Percentiles rank a stretch among this genome's conserved stretches.
Evolutionary conservation across 2,113 vertebrate genomes (phyloP).

Genomic region (Rhynchopsitta pachyrhyncha): DNA sequence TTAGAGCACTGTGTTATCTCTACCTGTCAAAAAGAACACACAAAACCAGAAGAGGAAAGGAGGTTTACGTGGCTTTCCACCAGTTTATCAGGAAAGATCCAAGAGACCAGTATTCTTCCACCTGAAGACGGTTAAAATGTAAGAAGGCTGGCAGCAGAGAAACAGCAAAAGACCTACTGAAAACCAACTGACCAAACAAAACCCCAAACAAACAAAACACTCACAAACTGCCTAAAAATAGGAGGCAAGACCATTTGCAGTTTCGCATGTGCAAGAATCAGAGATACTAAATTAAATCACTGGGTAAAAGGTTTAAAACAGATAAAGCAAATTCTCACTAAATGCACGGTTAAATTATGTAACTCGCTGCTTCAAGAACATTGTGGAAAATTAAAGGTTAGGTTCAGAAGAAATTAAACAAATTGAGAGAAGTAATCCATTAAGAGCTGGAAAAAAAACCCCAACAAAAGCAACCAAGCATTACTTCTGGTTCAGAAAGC

Average conservation of each 20-base stretch:
- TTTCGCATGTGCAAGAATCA: background rate
- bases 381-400: background rate
- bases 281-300: background rate
- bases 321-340: background rate
- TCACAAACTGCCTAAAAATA: background rate
- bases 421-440: background rate
- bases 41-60: background rate
- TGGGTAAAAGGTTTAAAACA: background rate
- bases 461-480: background rate
- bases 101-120: background rate
- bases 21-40: background rate
- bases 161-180: background rate
- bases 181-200: background rate
- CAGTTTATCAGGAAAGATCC: background rate
- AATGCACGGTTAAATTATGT: background rate
- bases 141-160: background rate
- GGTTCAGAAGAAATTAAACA: background rate
- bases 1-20: background rate
- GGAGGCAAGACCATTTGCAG: background rate
- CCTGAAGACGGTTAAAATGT: background rate
- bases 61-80: background rate
- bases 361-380: background rate
- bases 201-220: background rate
- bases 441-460: background rate
- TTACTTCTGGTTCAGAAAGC: background rate